phyloP scores from a whole-genome alignment of 2,797 vertebrate species.

The Neosilurus hyrtlii region DNA sequence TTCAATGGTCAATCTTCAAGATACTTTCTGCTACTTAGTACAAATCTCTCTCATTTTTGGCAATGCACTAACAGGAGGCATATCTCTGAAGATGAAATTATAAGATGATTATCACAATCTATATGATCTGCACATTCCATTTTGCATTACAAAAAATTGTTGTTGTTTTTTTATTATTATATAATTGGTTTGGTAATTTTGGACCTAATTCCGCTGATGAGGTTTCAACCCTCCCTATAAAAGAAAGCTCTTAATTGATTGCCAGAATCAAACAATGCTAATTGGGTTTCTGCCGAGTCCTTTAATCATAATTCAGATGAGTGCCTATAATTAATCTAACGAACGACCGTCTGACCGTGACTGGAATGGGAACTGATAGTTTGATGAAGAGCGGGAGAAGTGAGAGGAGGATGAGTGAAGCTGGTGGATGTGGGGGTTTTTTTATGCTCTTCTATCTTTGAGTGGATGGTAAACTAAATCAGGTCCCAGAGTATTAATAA shows the following conservation, averaged over 20 bases:
- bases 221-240: constrained; percentile 48
- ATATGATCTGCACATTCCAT: constrained; percentile 35
- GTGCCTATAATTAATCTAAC: constrained; percentile 58
- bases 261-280: constrained; percentile 60
- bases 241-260: constrained; percentile 58
- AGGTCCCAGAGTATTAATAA: not conserved
- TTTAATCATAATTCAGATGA: constrained; percentile 61
- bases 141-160: constrained; percentile 19
- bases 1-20: not conserved
- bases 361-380: constrained; percentile 50
- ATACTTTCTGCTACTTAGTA: constrained; percentile 14
- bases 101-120: constrained; percentile 38
- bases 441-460: constrained; percentile 11
- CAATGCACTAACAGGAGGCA: constrained; percentile 24
- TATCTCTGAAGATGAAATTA: constrained; percentile 30
- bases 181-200: constrained; percentile 57
- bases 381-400: constrained; percentile 36
- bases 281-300: constrained; percentile 55
- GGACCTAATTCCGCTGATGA: constrained; percentile 57
- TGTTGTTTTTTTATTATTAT: constrained; percentile 42
- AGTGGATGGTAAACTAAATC: constrained; percentile 15
- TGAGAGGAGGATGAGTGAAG: constrained; percentile 22
- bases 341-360: constrained; percentile 46
- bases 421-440: not conserved
- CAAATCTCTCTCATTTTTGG: constrained; percentile 23